Conservation (phyloP, 1,140 invertebrate species). For the Laodelphax striatellus region DNA sequence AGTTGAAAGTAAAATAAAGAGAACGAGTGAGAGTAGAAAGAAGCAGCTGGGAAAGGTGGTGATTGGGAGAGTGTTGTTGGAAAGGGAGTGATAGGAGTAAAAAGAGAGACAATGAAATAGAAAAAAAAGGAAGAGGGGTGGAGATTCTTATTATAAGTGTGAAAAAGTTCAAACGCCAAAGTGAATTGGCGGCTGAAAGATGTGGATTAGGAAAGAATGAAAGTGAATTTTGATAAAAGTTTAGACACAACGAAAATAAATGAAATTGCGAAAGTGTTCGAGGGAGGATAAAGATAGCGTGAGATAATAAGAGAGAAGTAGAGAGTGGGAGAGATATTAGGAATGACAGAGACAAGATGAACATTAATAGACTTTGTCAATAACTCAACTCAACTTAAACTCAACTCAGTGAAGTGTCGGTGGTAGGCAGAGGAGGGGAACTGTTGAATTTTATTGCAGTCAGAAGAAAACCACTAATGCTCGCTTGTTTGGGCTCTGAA, state of each 20-base stretch:
- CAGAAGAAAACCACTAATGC: too few relatives aligned
- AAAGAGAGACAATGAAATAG: not conserved
- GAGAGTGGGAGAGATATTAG: not conserved
- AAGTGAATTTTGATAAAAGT: not conserved
- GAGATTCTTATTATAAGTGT: not conserved
- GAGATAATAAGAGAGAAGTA: not conserved
- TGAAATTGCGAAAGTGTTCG: not conserved
- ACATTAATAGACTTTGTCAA: not conserved
- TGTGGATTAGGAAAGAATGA: not conserved
- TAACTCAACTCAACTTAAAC: not conserved
- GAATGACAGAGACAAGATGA: not conserved
- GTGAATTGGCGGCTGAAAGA: not conserved
- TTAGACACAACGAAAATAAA: not conserved
- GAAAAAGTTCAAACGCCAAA: not conserved
- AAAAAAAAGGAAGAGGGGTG: not conserved
- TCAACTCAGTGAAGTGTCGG: not conserved
- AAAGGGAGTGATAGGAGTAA: not conserved
- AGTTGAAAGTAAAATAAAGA: not conserved
- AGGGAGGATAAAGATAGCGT: not conserved
- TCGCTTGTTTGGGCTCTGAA: too few relatives aligned
- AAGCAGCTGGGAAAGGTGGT: not conserved
- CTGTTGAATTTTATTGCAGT: too few relatives aligned
- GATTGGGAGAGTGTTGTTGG: not conserved
- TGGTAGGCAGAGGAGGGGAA: not conserved
- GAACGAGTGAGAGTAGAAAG: too few relatives aligned